Conservation (phyloP, 2,113 vertebrate genomes). For the Talpa occidentalis region DNA sequence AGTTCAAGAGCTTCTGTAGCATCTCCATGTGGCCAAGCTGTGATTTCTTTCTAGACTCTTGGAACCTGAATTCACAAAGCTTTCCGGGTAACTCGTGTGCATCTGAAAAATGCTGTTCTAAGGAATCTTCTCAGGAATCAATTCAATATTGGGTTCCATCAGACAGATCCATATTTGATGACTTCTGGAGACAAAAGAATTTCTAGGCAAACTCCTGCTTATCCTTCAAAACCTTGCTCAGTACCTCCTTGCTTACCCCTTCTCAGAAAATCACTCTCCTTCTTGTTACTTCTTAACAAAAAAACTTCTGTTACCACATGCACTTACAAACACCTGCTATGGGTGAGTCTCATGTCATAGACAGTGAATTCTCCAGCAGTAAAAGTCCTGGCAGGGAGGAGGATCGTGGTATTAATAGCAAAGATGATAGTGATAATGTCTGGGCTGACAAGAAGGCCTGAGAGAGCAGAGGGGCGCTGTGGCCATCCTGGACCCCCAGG, state of each 20-base stretch:
- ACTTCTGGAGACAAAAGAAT: neutral
- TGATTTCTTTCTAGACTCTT: neutral
- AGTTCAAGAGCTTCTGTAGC: neutral
- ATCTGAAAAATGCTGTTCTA: neutral
- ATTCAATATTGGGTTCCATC: neutral
- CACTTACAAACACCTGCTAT: neutral
- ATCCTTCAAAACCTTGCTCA: neutral
- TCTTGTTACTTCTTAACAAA: too few species aligned
- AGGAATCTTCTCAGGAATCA: neutral
- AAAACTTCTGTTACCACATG: neutral
- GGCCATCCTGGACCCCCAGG: neutral
- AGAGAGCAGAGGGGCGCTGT: neutral
- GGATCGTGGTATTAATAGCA: neutral
- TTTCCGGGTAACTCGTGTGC: neutral
- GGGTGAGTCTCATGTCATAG: neutral
- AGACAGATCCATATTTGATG: neutral
- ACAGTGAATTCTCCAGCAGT: neutral
- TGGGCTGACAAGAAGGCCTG: neutral
- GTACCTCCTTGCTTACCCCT: neutral
- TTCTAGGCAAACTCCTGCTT: neutral
- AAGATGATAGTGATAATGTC: neutral
- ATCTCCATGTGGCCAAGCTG: neutral
- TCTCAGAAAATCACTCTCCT: neutral
- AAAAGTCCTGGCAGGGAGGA: neutral
- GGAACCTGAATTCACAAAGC: neutral